phyloP scores from a whole-genome alignment of 2,113 vertebrate species.

The Taxidea taxus region DNA sequence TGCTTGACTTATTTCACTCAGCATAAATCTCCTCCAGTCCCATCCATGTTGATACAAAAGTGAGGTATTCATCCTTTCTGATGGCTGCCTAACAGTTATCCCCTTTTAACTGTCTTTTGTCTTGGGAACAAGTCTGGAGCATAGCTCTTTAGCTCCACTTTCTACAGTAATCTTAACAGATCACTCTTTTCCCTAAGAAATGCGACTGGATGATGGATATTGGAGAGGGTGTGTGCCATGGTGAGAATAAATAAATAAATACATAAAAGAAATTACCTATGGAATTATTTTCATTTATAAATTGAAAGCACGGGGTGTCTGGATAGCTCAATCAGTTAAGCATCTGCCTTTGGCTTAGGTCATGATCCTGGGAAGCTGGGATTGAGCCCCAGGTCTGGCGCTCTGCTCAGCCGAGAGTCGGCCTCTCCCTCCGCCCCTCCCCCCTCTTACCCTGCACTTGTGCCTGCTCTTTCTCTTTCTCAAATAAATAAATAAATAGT shows the following conservation, averaged over 20 bases:
- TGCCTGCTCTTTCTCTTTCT: neutral
- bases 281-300: neutral
- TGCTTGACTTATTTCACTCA: too few species aligned
- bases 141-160: neutral
- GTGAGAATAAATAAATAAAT: too few species aligned
- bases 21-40: too few species aligned
- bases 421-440: neutral
- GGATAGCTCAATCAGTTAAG: neutral
- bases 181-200: neutral
- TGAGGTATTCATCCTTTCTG: too few species aligned
- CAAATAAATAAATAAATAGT: neutral
- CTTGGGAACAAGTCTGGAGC: neutral
- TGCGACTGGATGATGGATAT: neutral
- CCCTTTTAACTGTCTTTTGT: neutral
- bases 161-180: neutral
- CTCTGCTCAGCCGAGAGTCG: neutral
- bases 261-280: neutral
- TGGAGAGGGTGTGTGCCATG: too few species aligned
- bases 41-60: too few species aligned
- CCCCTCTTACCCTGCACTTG: neutral
- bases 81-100: too few species aligned
- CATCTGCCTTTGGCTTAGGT: neutral
- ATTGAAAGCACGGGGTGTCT: neutral
- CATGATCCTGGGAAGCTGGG: neutral
- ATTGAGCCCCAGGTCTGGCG: neutral